Percentiles rank a stretch among this genome's conserved stretches.
Evolutionary conservation across 2,888 invertebrate species (phyloP).

Genomic region (Eupithecia pulchellata): DNA sequence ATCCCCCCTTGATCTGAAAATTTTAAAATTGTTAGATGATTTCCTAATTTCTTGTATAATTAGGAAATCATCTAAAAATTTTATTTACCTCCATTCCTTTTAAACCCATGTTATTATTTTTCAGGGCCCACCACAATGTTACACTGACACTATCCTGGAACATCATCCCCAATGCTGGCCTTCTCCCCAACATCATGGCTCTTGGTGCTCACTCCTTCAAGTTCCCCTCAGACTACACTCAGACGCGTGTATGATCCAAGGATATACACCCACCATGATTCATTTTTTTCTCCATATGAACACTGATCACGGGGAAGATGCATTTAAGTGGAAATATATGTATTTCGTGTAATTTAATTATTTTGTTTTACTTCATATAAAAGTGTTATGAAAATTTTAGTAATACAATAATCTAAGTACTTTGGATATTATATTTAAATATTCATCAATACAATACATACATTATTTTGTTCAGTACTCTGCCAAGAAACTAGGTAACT

Average conservation of each 20-base stretch:
- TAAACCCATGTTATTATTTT: constrained; percentile 56
- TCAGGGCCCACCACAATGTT: constrained; percentile 96
- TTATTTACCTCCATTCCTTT: neutral
- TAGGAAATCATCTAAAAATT: too few relatives aligned
- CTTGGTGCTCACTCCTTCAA: constrained; percentile 93
- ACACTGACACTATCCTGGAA: constrained; percentile 98
- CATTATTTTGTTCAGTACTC: constrained; percentile 73
- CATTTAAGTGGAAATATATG: constrained; percentile 47
- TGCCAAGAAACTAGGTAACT: constrained; percentile 48
- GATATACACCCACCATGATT: constrained; percentile 49
- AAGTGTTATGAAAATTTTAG: constrained; percentile 20
- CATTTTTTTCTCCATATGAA: constrained; percentile 39
- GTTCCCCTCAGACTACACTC: constrained; percentile 95
- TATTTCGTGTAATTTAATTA: constrained; percentile 59
- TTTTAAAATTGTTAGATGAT: too few relatives aligned
- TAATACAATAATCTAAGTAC: constrained; percentile 32
- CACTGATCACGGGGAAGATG: constrained; percentile 40
- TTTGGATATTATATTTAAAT: constrained; percentile 67
- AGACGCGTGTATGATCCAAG: constrained; percentile 79
- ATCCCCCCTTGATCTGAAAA: neutral
- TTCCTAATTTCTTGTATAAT: too few relatives aligned
- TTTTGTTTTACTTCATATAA: constrained; percentile 42
- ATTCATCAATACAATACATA: constrained; percentile 68
- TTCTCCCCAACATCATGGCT: constrained; percentile 94
- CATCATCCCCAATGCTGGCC: constrained; percentile 98